Percentiles rank a stretch among this genome's conserved stretches.
phyloP scores from a whole-genome alignment of 2,797 vertebrate genomes.

The Pseudomugil gertrudae region DNA sequence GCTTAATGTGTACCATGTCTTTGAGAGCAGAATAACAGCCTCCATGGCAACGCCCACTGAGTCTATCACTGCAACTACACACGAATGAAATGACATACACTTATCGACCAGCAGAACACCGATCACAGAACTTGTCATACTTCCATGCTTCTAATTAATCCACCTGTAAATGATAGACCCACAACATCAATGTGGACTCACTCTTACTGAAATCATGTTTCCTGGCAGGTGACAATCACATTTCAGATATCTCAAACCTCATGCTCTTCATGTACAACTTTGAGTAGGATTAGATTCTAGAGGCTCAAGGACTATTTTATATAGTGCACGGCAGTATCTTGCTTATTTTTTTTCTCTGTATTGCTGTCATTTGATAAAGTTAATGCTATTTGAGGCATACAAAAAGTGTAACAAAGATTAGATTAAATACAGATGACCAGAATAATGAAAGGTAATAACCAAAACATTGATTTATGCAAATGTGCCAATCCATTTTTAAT shows the following conservation, averaged over 20 bases:
- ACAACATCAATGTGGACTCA: constrained; percentile 24
- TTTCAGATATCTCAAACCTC: constrained; percentile 9
- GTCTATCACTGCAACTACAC: constrained; percentile 15
- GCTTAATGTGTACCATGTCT: constrained; percentile 7
- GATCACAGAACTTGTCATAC: constrained; percentile 40
- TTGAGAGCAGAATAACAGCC: constrained; percentile 26
- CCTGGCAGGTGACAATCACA: constrained; percentile 46
- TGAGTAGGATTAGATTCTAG: not conserved
- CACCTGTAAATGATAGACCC: constrained; percentile 30
- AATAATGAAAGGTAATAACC: not conserved
- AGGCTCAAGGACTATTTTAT: not conserved
- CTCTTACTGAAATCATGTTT: constrained; percentile 22
- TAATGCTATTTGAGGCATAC: not conserved
- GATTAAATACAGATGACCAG: not conserved
- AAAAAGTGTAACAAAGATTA: not conserved
- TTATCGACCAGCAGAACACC: constrained; percentile 30
- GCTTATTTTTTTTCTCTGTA: not conserved
- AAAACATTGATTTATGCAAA: not conserved
- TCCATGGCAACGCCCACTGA: constrained; percentile 40
- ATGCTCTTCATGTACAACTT: not conserved
- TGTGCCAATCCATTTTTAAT: not conserved
- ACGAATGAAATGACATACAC: constrained; percentile 27
- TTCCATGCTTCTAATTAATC: constrained; percentile 35
- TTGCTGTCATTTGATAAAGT: not conserved
- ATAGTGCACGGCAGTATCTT: not conserved